Evolutionary conservation across 2,113 vertebrate genomes (phyloP).

Genomic region (Galbula dea): DNA sequence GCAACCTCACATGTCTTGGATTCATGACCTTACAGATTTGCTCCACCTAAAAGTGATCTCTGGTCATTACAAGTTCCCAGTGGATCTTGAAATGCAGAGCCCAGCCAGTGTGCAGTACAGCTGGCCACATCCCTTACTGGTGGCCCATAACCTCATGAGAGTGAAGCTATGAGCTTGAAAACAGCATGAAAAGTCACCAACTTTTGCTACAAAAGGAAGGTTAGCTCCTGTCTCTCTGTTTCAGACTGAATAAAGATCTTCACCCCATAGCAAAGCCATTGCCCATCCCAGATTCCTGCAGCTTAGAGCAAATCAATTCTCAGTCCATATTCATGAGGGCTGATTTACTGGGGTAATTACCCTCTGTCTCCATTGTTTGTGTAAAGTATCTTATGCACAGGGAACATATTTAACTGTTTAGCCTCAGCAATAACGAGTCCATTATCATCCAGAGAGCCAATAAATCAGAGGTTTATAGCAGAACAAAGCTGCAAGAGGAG

Average conservation of each 20-base stretch:
- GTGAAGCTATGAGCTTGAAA: neutral
- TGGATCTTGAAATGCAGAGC: neutral
- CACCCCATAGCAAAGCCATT: neutral
- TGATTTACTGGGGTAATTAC: conserved; percentile 3
- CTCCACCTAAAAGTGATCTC: fast-evolving
- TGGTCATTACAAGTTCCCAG: neutral
- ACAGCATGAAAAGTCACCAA: neutral
- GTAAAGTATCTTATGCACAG: neutral
- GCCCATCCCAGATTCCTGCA: neutral
- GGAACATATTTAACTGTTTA: neutral
- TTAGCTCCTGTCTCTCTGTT: neutral
- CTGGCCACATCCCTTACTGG: fast-evolving
- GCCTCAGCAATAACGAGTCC: neutral
- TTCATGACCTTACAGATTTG: neutral
- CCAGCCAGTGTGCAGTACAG: fast-evolving
- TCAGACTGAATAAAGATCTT: neutral
- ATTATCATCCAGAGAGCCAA: neutral
- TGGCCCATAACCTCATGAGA: neutral
- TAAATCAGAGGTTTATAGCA: neutral
- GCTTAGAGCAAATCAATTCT: neutral
- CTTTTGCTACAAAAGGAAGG: neutral
- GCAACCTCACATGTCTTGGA: neutral
- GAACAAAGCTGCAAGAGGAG: neutral
- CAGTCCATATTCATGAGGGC: conserved; percentile 8
- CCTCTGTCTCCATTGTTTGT: neutral